Evolutionary conservation across 2,797 vertebrate genomes (phyloP), one percentile per base, ranked within the genome.

Genomic region (Sebastes miniatus): DNA sequence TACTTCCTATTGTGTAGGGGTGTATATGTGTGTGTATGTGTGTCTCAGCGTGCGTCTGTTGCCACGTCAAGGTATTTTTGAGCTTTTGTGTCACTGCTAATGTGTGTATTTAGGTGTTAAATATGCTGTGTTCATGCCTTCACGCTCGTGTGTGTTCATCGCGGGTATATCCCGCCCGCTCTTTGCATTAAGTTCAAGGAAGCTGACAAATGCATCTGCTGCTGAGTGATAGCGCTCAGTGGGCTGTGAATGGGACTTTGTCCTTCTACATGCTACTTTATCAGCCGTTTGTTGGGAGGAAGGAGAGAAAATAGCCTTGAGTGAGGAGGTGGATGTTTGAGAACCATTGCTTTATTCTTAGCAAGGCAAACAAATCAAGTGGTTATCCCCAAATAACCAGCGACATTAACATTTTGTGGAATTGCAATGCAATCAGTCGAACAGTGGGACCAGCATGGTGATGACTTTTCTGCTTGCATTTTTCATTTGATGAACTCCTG

Each of bases 1-100:
- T 87, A 79, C 79, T 83, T 76, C 54, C 72, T 50, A 68, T 84
- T 83, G 83, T 87, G 83, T 67, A 52, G 50, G 65, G 77, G 72
- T 74, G 32, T n/a, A 52, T n/a, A 20, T 34, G 65, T 76, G 50
- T 83, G 34, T 77, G 32, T 77, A 76, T 47, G 50, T 61, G 14
- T n/a, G 32, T 22, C 22, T 47, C 16, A 32, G 18, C 5, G 10
- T 54, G 58, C 70, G 34, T 29, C 27, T 18, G 12, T n/a, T n/a
- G 11, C 75, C 64, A 74, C 80, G 75, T 79, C 36, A 31, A 82
- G 39, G 86, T 77, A 64, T 71, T 39, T 73, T 68, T 64, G 36
- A 71, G 79, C 71, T 81, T 64, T 65, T 65, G 57, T 58, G 73
- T 77, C 36, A 56, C 66, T 25, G 32, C 39, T 69, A 27, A 39